Percentiles rank a stretch among this genome's conserved stretches.
Evolutionary conservation across 2,113 vertebrate genomes (phyloP).

Genomic region (Vulpes lagopus): DNA sequence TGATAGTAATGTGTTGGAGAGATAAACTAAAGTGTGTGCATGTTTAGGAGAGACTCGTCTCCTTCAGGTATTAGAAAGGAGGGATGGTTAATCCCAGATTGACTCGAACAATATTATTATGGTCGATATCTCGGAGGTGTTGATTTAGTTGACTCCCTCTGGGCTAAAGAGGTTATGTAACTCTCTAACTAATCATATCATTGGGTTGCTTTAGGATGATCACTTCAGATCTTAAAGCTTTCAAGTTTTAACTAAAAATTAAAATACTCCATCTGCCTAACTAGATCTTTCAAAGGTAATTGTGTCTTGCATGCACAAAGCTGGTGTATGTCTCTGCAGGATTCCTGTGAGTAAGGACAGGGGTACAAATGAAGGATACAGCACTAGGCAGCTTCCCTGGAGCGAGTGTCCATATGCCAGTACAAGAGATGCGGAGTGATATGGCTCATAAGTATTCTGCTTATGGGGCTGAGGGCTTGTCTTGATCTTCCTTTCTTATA

Average conservation of each 20-base stretch:
- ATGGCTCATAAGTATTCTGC: not conserved
- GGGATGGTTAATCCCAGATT: not conserved
- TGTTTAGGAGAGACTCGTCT: not conserved
- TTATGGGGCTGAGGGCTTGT: no score
- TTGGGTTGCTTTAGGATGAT: not conserved
- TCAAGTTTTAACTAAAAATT: not conserved
- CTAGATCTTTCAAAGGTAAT: not conserved
- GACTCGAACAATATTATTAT: not conserved
- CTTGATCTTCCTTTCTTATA: not conserved
- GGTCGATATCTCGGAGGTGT: not conserved
- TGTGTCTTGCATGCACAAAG: not conserved
- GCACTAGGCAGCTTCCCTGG: not conserved
- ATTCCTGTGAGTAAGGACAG: not conserved
- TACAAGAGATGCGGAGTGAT: accelerated
- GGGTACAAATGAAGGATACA: no score
- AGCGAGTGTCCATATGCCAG: not conserved
- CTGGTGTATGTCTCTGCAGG: not conserved
- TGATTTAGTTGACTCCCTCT: not conserved
- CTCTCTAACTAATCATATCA: not conserved
- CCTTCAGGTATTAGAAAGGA: not conserved
- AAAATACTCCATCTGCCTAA: not conserved
- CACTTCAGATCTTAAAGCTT: not conserved
- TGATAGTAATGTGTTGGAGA: not conserved
- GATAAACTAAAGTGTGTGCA: not conserved
- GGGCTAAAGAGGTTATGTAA: not conserved